phyloP scores from a whole-genome alignment of 2,113 vertebrate species.

The Scomber colias region DNA sequence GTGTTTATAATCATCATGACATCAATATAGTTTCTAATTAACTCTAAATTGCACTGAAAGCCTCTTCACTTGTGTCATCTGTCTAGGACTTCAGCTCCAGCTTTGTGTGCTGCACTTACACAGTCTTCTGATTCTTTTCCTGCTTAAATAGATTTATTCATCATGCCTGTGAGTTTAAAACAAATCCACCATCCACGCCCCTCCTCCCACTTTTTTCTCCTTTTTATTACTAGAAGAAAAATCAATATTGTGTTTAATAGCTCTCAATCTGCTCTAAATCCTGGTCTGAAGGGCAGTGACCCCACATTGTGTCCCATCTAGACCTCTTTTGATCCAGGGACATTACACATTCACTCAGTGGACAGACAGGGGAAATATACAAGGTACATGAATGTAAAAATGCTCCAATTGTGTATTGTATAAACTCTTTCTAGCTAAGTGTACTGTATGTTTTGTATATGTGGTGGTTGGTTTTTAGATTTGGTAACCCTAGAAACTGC shows the following conservation, averaged over 20 bases:
- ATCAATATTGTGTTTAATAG: slow-evolving; percentile 60
- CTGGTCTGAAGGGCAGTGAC: slow-evolving; percentile 32
- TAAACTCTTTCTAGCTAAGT: too few species aligned
- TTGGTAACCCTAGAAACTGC: too few species aligned
- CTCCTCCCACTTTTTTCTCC: slow-evolving; percentile 26
- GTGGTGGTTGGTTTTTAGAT: too few species aligned
- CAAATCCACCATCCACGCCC: slow-evolving; percentile 21
- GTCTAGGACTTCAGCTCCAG: slow-evolving; percentile 6
- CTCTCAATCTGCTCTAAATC: slow-evolving; percentile 46
- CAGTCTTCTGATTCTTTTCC: slow-evolving; percentile 19
- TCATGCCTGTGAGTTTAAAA: slow-evolving; percentile 17
- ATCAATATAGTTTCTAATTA: not conserved
- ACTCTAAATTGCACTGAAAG: not conserved
- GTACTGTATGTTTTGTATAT: too few species aligned
- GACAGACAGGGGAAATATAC: slow-evolving; percentile 3
- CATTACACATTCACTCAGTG: slow-evolving; percentile 3
- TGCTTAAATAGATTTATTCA: slow-evolving; percentile 46
- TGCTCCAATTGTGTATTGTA: too few species aligned
- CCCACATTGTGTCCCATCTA: slow-evolving; percentile 21
- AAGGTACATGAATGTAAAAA: not conserved
- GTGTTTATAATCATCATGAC: too few species aligned
- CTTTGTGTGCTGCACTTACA: slow-evolving; percentile 17
- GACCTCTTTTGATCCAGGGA: slow-evolving; percentile 33
- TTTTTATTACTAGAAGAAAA: slow-evolving; percentile 65
- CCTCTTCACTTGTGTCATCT: too few species aligned